Evolutionary conservation across 2,797 vertebrate genomes (phyloP).

Genomic region (Gambusia yucatana): DNA sequence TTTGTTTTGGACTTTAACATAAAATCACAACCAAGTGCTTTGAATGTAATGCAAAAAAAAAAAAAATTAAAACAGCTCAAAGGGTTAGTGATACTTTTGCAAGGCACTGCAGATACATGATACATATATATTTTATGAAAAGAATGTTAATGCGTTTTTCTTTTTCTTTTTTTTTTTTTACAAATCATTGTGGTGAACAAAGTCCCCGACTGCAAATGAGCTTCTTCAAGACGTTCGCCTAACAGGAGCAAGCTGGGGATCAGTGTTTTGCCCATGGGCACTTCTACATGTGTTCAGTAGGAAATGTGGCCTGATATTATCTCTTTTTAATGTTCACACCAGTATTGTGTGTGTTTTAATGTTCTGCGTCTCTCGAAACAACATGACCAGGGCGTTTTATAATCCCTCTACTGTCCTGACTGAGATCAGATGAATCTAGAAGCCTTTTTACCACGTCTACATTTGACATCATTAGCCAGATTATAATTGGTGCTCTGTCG

Average conservation of each 20-base stretch:
- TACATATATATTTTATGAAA: neutral
- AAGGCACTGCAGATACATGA: neutral
- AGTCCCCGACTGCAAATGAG: neutral
- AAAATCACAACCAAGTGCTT: neutral
- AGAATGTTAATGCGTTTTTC: neutral
- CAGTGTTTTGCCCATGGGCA: neutral
- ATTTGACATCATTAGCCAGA: conserved; percentile 71
- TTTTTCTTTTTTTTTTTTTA: neutral
- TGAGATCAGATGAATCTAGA: conserved; percentile 37
- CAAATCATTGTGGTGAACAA: neutral
- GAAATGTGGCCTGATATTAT: conserved; percentile 1
- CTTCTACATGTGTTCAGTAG: neutral
- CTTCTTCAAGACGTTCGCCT: neutral
- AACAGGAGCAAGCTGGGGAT: conserved; percentile 5
- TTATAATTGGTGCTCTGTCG: conserved; percentile 50
- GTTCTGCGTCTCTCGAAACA: conserved; percentile 34
- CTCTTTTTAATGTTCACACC: conserved; percentile 23
- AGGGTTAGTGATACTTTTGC: neutral
- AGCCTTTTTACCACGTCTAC: conserved; percentile 43
- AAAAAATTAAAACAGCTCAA: neutral
- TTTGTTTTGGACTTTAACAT: neutral
- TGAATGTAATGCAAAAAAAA: neutral
- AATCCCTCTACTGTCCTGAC: conserved; percentile 37
- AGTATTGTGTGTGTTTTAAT: conserved; percentile 29
- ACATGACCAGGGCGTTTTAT: conserved; percentile 28